phyloP scores from a whole-genome alignment of 2,888 invertebrate species.

The Ecliptopera silaceata region DNA sequence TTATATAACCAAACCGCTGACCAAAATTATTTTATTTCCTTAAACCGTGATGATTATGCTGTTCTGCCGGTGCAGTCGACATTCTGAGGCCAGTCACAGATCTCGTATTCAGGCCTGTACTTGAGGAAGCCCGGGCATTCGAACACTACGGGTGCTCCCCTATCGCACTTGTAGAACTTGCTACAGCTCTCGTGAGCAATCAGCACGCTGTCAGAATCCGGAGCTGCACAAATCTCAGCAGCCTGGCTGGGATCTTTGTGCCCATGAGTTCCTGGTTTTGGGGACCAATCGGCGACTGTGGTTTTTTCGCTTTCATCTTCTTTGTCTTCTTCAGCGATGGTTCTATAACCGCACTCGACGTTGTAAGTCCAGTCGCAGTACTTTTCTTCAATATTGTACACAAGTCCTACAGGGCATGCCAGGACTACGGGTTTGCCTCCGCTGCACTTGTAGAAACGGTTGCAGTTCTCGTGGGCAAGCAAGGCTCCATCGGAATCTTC shows the following conservation, averaged over 20 bases:
- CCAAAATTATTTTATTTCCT: neutral
- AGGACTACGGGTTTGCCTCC: slow-evolving; percentile 19
- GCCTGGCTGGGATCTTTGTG: slow-evolving; percentile 31
- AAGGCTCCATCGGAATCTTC: slow-evolving; percentile 24
- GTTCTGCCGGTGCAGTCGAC: slow-evolving; percentile 46
- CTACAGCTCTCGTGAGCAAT: slow-evolving; percentile 46
- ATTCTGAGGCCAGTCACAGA: slow-evolving; percentile 49
- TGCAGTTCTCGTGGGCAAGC: slow-evolving; percentile 36
- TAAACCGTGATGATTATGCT: neutral
- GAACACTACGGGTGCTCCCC: slow-evolving; percentile 37
- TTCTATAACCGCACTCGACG: slow-evolving; percentile 28
- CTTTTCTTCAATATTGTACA: slow-evolving; percentile 23
- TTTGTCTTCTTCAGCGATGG: slow-evolving; percentile 2
- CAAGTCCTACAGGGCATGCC: slow-evolving; percentile 26
- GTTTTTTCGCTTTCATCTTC: neutral
- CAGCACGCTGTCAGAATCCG: slow-evolving; percentile 30
- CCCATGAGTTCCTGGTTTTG: slow-evolving; percentile 1
- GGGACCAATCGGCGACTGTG: slow-evolving; percentile 2
- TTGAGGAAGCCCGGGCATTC: slow-evolving; percentile 40
- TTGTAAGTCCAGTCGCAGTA: slow-evolving; percentile 35
- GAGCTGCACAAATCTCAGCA: slow-evolving; percentile 28
- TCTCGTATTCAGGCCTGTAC: slow-evolving; percentile 41
- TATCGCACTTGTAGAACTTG: slow-evolving; percentile 45
- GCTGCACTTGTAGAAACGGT: slow-evolving; percentile 34
- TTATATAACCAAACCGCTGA: neutral